Conservation (phyloP, 2,113 vertebrate genomes). For the Girardinichthys multiradiatus region DNA sequence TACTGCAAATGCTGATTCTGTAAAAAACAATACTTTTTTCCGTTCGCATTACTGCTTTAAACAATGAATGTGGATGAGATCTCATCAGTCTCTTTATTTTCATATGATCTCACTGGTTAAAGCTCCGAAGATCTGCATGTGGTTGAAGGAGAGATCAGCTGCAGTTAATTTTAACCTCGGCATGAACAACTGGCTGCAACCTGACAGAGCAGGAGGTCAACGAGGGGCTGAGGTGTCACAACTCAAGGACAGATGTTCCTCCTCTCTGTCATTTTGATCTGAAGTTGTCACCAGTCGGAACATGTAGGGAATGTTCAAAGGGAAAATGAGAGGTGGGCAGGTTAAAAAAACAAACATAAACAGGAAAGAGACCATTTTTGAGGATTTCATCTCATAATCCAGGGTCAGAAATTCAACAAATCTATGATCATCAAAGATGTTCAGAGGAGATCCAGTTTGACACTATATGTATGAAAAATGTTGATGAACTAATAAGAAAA, state of each 20-base stretch:
- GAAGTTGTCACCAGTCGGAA: neutral
- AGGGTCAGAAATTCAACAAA: too few relatives aligned
- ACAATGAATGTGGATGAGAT: neutral
- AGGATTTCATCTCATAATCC: neutral
- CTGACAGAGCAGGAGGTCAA: constrained; percentile 46
- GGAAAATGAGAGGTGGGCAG: too few relatives aligned
- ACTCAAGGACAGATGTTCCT: neutral
- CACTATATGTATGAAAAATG: neutral
- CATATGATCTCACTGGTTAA: neutral
- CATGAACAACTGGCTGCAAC: constrained; percentile 15
- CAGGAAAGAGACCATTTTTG: neutral
- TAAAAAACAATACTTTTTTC: too few relatives aligned
- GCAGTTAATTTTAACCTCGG: constrained; percentile 61
- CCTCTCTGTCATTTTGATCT: too few relatives aligned
- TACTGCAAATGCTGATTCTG: too few relatives aligned
- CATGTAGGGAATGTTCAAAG: neutral
- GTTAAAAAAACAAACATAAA: neutral
- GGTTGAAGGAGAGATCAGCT: constrained; percentile 32
- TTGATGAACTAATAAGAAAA: neutral
- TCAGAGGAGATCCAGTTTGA: neutral
- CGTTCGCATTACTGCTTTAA: too few relatives aligned
- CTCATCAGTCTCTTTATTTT: neutral
- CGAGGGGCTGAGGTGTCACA: constrained; percentile 23
- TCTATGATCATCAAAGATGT: too few relatives aligned
- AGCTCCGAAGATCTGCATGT: neutral